A percentile compares a stretch with the other conserved stretches of the same genome.
These are phyloP conservation scores for Pandemis corylana DNA, from an alignment of 2,888 invertebrate genomes.

Conservation along the genomic window DNA sequence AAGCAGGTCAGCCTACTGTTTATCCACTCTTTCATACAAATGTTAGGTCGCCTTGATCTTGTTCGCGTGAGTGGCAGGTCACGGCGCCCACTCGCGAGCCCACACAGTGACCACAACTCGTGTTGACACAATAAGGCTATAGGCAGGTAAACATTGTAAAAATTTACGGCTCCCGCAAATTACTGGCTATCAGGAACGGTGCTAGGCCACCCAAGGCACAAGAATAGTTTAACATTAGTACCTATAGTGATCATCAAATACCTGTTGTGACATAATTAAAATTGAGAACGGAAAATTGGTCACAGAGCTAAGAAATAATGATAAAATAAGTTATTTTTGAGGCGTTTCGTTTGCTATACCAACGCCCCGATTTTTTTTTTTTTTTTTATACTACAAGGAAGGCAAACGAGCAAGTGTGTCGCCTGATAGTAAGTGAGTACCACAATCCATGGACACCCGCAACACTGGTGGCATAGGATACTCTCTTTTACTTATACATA, in stretches of 20 bases:
- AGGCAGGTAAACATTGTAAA: constrained; percentile 35
- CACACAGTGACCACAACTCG: constrained; percentile 27
- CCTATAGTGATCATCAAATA: background rate
- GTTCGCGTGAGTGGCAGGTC: constrained; percentile 35
- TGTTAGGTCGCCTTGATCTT: constrained; percentile 37
- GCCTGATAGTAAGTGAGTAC: too few species aligned
- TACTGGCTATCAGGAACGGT: constrained; percentile 16
- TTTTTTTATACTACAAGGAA: background rate
- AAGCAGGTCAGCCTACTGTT: constrained; percentile 10
- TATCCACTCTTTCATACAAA: constrained; percentile 11
- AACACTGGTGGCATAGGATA: too few species aligned
- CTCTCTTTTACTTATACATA: too few species aligned
- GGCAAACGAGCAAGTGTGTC: too few species aligned
- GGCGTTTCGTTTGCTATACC: background rate
- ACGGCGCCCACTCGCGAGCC: constrained; percentile 33
- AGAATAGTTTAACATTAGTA: background rate
- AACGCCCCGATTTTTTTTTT: background rate
- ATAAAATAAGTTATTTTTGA: background rate
- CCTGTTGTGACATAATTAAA: background rate
- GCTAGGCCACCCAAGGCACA: background rate
- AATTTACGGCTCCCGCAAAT: constrained; percentile 29
- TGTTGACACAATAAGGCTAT: constrained; percentile 36
- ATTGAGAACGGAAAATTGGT: background rate
- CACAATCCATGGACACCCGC: too few species aligned
- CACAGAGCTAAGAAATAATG: background rate